A percentile compares a stretch with the other conserved stretches of the same genome.
Evolutionary conservation across 2,797 vertebrate species (phyloP).

Genomic region (Pangasius krempfi): DNA sequence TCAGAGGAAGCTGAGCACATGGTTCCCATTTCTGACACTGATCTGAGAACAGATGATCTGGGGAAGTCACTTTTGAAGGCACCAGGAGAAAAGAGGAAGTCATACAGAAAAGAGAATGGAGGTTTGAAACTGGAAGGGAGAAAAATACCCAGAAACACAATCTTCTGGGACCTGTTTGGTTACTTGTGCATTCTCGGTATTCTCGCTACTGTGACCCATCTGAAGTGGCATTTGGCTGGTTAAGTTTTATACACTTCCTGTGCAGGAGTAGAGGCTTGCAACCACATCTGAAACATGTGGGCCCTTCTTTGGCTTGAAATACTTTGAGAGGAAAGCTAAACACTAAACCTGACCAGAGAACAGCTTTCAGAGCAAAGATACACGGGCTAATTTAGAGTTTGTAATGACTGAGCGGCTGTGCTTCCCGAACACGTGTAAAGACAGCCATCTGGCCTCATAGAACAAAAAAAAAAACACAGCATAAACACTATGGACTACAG

Average conservation of each 20-base stretch:
- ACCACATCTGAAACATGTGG: conserved; percentile 21
- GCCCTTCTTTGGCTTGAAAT: conserved; percentile 6
- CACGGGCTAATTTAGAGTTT: conserved; percentile 44
- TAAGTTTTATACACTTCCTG: conserved; percentile 41
- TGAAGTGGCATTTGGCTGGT: conserved; percentile 39
- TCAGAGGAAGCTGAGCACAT: conserved; percentile 44
- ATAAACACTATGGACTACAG: not conserved
- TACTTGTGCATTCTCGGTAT: conserved; percentile 12
- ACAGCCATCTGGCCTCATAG: conserved; percentile 68
- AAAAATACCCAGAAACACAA: not conserved
- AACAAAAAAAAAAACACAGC: conserved; percentile 4
- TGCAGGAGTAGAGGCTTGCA: conserved; percentile 22
- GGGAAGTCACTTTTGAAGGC: conserved; percentile 16
- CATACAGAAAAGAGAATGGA: conserved; percentile 13
- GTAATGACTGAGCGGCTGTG: conserved; percentile 54
- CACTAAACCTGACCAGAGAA: conserved; percentile 24
- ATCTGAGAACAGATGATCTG: conserved; percentile 37
- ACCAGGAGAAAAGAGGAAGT: conserved; percentile 28
- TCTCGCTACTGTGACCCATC: conserved; percentile 17
- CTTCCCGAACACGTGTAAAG: conserved; percentile 60
- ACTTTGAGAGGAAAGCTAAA: conserved; percentile 29
- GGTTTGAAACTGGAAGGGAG: conserved; percentile 10
- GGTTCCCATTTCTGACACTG: conserved; percentile 14
- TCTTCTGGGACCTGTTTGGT: conserved; percentile 24
- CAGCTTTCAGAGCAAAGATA: conserved; percentile 19